These are phyloP conservation scores for Macrotrachela quadricornifera DNA, from an alignment of 1,140 invertebrate species.

Conservation along the genomic window DNA sequence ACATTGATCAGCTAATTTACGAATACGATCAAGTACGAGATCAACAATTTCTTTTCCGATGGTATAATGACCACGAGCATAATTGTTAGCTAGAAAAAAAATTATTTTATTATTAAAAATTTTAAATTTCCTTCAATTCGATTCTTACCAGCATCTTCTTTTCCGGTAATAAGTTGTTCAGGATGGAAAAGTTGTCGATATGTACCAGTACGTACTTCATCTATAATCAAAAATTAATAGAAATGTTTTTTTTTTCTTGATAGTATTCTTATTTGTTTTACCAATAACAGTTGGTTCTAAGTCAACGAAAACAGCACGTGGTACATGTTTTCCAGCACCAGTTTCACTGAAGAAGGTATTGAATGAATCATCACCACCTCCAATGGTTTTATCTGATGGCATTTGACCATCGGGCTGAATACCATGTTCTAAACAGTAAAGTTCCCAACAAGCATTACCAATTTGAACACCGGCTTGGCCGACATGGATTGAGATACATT, in stretches of 20 bases:
- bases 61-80: constrained; percentile 38
- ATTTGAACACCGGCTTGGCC: constrained; percentile 65
- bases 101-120: no score
- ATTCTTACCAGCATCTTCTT: constrained; percentile 2
- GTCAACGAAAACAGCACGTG: constrained; percentile 55
- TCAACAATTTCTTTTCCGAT: constrained; percentile 37
- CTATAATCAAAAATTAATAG: constrained; percentile 12
- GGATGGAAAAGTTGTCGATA: constrained; percentile 33
- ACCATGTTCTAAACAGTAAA: constrained; percentile 61
- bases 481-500: constrained; percentile 59
- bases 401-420: constrained; percentile 54
- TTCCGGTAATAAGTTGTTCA: constrained; percentile 18
- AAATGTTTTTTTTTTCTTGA: no score
- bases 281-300: constrained; percentile 56
- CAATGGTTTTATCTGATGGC: constrained; percentile 39
- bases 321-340: constrained; percentile 52
- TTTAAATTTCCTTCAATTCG: no score
- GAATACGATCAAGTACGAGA: constrained; percentile 16
- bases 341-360: constrained; percentile 36
- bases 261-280: no score
- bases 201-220: constrained; percentile 57
- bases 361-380: constrained; percentile 29
- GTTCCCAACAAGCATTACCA: constrained; percentile 50
- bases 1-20: constrained; percentile 44
- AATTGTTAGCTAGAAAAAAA: constrained; percentile 28